These are phyloP conservation scores for Chironomus tentans DNA, from an alignment of 2,888 invertebrate species.

Conservation along the genomic window DNA sequence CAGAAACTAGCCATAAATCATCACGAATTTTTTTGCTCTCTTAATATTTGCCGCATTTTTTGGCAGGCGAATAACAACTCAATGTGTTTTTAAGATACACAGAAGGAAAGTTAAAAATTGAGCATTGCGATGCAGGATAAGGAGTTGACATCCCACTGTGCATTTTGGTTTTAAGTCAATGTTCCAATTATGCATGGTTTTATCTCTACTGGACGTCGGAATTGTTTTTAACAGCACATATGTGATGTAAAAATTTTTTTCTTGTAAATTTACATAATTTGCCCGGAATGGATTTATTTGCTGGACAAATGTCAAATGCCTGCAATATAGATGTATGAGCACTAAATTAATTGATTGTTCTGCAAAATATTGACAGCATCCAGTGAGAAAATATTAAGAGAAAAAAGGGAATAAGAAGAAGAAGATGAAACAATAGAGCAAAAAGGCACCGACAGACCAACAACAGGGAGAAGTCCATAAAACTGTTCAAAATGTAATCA, in stretches of 20 bases:
- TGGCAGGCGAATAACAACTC: background rate
- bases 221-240: background rate
- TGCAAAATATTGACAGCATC: no score
- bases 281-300: no score
- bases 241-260: no score
- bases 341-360: no score
- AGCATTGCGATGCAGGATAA: background rate
- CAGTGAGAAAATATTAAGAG: no score
- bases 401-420: no score
- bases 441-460: background rate
- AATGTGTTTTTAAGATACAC: background rate
- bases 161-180: background rate
- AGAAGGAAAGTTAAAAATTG: no score
- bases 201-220: background rate
- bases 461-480: background rate
- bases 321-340: no score
- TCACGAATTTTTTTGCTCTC: background rate
- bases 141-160: slow-evolving; percentile 3
- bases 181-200: slow-evolving; percentile 8
- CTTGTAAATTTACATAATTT: no score
- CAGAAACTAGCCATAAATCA: slow-evolving; percentile 9
- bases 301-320: no score
- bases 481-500: background rate
- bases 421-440: background rate
- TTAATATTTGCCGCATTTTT: background rate